phyloP scores from a whole-genome alignment of 2,888 invertebrate genomes.

The Apamea crenata region DNA sequence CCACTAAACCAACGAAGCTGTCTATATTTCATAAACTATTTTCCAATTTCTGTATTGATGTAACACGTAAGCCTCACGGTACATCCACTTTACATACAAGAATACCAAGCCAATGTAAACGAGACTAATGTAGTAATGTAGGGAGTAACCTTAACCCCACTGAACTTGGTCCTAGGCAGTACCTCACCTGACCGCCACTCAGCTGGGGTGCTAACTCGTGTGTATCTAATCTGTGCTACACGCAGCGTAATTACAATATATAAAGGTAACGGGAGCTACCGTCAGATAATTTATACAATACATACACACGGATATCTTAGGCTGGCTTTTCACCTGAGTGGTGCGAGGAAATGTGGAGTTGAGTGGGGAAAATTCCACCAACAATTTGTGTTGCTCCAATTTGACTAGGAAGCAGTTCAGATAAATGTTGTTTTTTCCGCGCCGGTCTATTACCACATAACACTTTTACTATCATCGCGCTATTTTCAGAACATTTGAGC shows the following conservation, averaged over 20 bases:
- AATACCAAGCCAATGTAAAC: neutral
- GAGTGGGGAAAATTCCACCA: no score
- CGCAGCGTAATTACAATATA: constrained; percentile 49
- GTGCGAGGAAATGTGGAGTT: no score
- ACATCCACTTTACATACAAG: neutral
- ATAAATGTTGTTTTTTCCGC: neutral
- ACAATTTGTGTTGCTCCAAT: neutral
- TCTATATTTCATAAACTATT: neutral
- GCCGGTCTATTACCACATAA: neutral
- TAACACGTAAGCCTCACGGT: neutral
- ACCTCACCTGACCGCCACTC: neutral
- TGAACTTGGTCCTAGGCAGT: neutral
- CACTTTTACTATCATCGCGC: neutral
- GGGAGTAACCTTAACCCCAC: constrained; percentile 6
- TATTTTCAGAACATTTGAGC: no score
- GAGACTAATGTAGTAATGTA: neutral
- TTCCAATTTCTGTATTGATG: neutral
- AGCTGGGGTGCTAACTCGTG: neutral
- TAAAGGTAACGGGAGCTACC: constrained; percentile 50
- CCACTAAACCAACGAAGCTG: neutral
- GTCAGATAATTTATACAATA: constrained; percentile 30
- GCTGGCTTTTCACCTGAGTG: neutral
- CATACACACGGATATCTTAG: neutral
- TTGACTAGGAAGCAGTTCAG: neutral
- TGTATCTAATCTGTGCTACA: constrained; percentile 49